Evolutionary conservation across 2,888 invertebrate species (phyloP).

Genomic region (Polietes domitor): DNA sequence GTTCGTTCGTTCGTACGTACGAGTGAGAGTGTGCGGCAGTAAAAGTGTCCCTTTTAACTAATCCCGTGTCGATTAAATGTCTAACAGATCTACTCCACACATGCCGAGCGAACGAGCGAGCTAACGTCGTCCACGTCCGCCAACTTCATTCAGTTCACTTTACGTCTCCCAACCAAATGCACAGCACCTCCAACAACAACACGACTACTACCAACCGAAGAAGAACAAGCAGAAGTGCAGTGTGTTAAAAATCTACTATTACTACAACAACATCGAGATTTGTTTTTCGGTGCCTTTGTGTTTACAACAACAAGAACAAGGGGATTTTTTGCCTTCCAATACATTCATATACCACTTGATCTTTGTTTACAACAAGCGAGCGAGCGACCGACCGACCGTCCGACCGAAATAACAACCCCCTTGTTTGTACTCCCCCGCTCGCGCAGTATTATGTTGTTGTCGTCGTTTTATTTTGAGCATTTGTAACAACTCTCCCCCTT

Average conservation of each 20-base stretch:
- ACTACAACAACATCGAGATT: conserved; percentile 5
- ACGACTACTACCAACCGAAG: neutral
- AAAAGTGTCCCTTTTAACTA: conserved; percentile 68
- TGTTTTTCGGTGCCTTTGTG: neutral
- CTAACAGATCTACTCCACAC: conserved; percentile 58
- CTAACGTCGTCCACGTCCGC: neutral
- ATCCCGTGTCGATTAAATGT: conserved; percentile 78
- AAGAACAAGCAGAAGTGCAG: conserved; percentile 15
- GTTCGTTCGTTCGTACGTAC: neutral
- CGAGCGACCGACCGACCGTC: neutral
- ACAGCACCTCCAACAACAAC: neutral
- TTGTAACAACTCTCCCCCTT: no score
- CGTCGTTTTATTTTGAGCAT: neutral
- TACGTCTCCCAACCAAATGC: neutral
- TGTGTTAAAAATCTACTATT: conserved; percentile 18
- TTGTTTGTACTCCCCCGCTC: conserved; percentile 2
- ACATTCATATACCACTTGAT: conserved; percentile 26
- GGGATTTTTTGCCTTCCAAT: neutral
- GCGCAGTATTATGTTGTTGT: neutral
- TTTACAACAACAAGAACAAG: conserved; percentile 10
- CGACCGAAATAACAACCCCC: conserved; percentile 8
- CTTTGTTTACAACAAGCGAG: conserved; percentile 27
- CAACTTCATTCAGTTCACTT: conserved; percentile 13
- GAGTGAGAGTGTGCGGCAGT: conserved; percentile 49
- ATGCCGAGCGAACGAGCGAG: neutral